Evolutionary conservation across 2,797 vertebrate species (phyloP).

Genomic region (Urophycis tenuis): DNA sequence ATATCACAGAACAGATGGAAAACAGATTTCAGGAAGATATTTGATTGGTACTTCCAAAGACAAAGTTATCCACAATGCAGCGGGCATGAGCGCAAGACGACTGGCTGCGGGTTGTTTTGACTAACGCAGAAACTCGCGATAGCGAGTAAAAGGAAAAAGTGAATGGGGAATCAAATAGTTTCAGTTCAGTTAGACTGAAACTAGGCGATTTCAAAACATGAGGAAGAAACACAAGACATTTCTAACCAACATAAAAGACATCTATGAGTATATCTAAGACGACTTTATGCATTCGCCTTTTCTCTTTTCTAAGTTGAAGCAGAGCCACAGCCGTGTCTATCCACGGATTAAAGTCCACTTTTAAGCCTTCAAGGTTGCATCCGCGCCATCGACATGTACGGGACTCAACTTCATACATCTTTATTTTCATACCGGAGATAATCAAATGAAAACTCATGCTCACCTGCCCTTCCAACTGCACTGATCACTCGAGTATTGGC

Average conservation of each 20-base stretch:
- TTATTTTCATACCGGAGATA: neutral
- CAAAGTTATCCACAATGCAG: slow-evolving; percentile 36
- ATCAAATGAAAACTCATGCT: slow-evolving; percentile 22
- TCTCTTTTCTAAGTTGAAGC: too few relatives aligned
- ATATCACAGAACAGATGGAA: slow-evolving; percentile 51
- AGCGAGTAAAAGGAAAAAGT: neutral
- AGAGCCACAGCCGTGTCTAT: too few relatives aligned
- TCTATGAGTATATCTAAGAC: too few relatives aligned
- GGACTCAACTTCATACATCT: neutral
- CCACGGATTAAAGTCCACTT: too few relatives aligned
- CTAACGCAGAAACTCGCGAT: neutral
- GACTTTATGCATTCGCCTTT: too few relatives aligned
- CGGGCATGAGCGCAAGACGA: slow-evolving; percentile 25
- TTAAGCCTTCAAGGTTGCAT: neutral
- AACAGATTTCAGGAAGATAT: slow-evolving; percentile 54
- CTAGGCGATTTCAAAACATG: neutral
- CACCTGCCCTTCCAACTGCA: slow-evolving; percentile 98
- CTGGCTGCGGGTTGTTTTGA: neutral
- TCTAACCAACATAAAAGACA: neutral
- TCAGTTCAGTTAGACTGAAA: neutral
- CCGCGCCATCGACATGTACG: neutral
- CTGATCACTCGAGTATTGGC: slow-evolving; percentile 92
- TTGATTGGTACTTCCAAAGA: slow-evolving; percentile 31
- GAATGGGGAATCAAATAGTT: neutral
- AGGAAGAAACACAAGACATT: neutral